Conservation (phyloP, 2,888 invertebrate genomes). For the Elegia similella region DNA sequence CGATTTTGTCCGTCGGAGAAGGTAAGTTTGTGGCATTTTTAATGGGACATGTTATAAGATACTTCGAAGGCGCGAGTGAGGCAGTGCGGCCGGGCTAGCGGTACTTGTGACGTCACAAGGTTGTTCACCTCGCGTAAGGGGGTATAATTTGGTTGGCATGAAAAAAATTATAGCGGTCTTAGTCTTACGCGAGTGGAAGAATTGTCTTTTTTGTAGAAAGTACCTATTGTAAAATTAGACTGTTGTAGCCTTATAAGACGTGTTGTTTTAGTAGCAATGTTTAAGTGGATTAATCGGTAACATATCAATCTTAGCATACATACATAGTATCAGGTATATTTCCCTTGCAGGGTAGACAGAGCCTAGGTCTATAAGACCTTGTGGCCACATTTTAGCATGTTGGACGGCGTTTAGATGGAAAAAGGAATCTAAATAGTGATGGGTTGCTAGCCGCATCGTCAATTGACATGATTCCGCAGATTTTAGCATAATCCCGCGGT, state of each 20-base stretch:
- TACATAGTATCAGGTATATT: no score
- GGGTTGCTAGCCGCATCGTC: no score
- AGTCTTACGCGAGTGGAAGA: background rate
- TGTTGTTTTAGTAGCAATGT: no score
- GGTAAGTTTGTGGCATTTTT: background rate
- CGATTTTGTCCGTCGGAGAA: background rate
- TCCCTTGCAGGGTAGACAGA: no score
- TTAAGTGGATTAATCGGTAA: no score
- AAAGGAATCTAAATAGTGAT: no score
- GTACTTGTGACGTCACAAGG: slow-evolving; percentile 33
- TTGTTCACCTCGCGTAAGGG: slow-evolving; percentile 25
- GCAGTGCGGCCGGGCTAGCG: slow-evolving; percentile 24
- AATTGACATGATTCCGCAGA: no score
- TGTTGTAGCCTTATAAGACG: background rate
- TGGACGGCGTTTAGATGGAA: no score
- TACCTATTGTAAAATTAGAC: background rate
- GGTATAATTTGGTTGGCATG: slow-evolving; percentile 25
- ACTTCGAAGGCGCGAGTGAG: slow-evolving; percentile 10
- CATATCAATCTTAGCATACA: no score
- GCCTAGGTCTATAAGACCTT: no score
- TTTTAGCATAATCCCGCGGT: no score
- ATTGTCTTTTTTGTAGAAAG: background rate
- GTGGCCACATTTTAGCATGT: no score
- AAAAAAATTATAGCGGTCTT: slow-evolving; percentile 12
- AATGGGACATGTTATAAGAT: slow-evolving; percentile 1